These are phyloP conservation scores for Tubulanus polymorphus DNA, from an alignment of 2,888 invertebrate genomes.

Conservation along the genomic window DNA sequence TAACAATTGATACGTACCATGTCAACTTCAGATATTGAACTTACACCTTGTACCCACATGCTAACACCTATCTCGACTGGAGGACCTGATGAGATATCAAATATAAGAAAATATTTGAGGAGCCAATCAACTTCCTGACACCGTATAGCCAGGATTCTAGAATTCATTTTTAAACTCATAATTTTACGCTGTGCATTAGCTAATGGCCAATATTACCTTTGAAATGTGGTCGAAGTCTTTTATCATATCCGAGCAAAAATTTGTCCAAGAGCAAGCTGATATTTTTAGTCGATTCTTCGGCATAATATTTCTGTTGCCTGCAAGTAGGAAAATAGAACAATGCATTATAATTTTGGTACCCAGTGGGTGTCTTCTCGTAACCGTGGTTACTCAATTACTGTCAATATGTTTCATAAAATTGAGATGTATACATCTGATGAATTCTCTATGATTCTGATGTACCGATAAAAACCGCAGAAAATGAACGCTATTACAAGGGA, in stretches of 20 bases:
- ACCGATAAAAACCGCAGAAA: too few species aligned
- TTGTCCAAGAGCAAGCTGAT: background rate
- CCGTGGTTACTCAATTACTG: too few species aligned
- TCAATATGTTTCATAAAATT: too few species aligned
- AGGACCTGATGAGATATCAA: slow-evolving; percentile 11
- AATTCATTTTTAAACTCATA: background rate
- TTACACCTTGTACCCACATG: slow-evolving; percentile 17
- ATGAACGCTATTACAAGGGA: too few species aligned
- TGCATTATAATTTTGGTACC: too few species aligned
- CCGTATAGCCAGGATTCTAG: background rate
- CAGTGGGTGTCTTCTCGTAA: too few species aligned
- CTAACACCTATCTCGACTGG: slow-evolving; percentile 18
- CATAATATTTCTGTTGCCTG: too few species aligned
- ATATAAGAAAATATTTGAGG: background rate
- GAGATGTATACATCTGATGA: too few species aligned
- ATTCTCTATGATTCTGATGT: too few species aligned
- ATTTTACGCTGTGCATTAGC: background rate
- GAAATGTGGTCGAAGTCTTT: background rate
- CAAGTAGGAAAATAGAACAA: too few species aligned
- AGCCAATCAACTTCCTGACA: background rate
- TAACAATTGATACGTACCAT: too few species aligned
- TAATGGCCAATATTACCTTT: too few species aligned
- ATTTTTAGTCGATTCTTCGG: background rate
- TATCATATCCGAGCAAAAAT: background rate
- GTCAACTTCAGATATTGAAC: slow-evolving; percentile 20